Evolutionary conservation across 2,888 invertebrate genomes (phyloP), one percentile per base, ranked within the genome.

Genomic region (Cryptocheilus praepositus): DNA sequence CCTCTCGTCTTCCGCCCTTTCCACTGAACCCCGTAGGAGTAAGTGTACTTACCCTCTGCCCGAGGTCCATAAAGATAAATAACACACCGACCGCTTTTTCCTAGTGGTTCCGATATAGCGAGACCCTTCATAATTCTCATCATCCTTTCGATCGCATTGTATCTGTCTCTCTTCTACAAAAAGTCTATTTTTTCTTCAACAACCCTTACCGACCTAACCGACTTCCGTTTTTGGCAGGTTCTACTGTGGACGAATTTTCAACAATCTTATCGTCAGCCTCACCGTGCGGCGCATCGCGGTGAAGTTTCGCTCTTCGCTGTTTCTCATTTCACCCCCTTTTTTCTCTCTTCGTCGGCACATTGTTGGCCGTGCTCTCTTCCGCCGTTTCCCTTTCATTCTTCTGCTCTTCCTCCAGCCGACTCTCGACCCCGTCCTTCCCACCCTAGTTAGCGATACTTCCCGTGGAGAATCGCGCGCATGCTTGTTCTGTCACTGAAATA

Each of bases 31-130:
- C 68, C 52, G 66, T 67, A 63, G 64, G 74, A 80, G 82, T 84
- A 86, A 87, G 85, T 88, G 84, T 88, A 87, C 87, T 87, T 88
- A 88, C 88, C 88, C 88, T 88, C 88, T 88, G 86, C 85, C 87
- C 86, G 83, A 84, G 86, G 85, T 87, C 87, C 85, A 87, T 88
- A 87, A 88, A 88, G 88, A 88, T 88, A 88, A 88, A 88, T 88
- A 88, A 86, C 84, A 83, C 77, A 80, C 81, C 80, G 76, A 79
- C 78, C 73, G 63, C 46, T 51, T 46, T 36, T 36, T 22, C 52
- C 18, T 28, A 54, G 72, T 64, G 67, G 70, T 70, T 74, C 81
- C 80, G 76, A 80, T 72, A 74, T 67, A 67, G 61, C 74, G 61
- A 60, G 65, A 61, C 57, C 72, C 77, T 70, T 55, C 64, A 43